Conservation (phyloP, 2,888 invertebrate genomes). For the Melanargia galathea region DNA sequence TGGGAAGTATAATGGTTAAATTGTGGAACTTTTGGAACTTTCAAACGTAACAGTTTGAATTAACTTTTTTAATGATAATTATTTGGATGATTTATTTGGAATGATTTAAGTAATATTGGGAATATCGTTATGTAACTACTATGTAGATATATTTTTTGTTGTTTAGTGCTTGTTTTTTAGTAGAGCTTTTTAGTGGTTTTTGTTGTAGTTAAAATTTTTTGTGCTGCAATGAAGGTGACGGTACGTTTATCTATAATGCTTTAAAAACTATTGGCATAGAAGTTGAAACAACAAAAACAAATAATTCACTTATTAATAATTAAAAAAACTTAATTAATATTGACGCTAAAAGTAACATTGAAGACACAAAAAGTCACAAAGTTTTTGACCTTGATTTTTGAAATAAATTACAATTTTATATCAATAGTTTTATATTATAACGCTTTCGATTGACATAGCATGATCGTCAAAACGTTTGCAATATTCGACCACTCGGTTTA, state of each 20-base stretch:
- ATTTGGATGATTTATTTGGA: neutral
- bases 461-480: conserved; percentile 40
- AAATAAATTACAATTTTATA: conserved; percentile 44
- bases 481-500: conserved; percentile 50
- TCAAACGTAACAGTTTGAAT: no score
- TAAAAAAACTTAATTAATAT: neutral
- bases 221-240: neutral
- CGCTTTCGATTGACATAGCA: conserved; percentile 51
- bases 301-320: neutral
- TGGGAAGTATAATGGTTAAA: no score
- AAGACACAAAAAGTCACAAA: neutral
- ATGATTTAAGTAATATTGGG: neutral
- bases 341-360: neutral
- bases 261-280: conserved; percentile 31
- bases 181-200: conserved; percentile 36
- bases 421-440: conserved; percentile 42
- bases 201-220: conserved; percentile 16
- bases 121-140: neutral
- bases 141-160: neutral
- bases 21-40: no score
- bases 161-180: conserved; percentile 33
- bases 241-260: conserved; percentile 6
- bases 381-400: neutral
- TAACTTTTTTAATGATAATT: no score
- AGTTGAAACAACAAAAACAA: conserved; percentile 16